Evolutionary conservation across 2,888 invertebrate species (phyloP), one percentile per base, ranked within the genome.

Genomic region (Melanophora roralis): DNA sequence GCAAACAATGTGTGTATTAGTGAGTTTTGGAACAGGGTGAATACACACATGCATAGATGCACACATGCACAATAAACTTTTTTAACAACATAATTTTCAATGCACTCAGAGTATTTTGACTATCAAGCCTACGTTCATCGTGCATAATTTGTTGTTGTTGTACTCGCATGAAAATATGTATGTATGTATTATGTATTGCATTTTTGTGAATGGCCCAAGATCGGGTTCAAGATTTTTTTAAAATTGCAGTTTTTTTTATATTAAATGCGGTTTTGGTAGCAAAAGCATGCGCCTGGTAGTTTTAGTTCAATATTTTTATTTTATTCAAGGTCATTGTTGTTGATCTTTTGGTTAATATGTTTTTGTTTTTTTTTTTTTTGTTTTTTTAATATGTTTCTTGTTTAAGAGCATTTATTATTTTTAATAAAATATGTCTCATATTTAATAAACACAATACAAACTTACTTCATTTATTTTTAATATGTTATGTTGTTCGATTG

Each of bases 151-250:
- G 4, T 16, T 68, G 57, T 57, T 36, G 5, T 9, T 38, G 19
- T 45, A 16, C 43, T 27, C 11, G 53, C 16, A 11, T 14, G 34
- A 72, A 19, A 71, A 23, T 67, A 2, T 38, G 1, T 19, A 9
- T 65, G 47, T 21, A 27, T 27, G 3, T 27, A 27, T 27, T 27
- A 27, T 27, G 14, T 23, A 16, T n/a, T 60, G 51, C 59, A 19
- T 27, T 62, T 76, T 76, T 69, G 60, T 51, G 67, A 59, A 67
- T 67, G 65, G 51, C 72, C 38, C 43, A 64, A 57, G 69, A 62
- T 68, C 53, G 75, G 68, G 68, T 76, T 76, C 76, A 76, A 55
- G 69, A 76, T 57, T 64, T 64, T 69, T 14, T n/a, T n/a, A n/a
- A 45, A 21, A 47, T 19, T 21, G 57, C 12, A 49, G 7, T 55